These are phyloP conservation scores for Meloidogyne exigua DNA, from an alignment of 1,140 invertebrate species.

Conservation along the genomic window DNA sequence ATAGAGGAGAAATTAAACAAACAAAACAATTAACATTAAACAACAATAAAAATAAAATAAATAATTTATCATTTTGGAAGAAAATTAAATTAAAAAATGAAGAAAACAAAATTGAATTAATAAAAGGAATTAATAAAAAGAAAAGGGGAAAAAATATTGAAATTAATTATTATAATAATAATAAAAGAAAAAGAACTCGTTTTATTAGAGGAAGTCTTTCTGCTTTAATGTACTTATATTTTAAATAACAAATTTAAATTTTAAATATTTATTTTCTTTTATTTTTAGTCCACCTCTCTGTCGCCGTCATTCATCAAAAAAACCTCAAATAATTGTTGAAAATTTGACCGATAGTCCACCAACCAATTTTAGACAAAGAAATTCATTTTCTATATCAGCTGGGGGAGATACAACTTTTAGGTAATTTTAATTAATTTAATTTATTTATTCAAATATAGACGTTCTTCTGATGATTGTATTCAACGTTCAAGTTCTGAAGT, in stretches of 20 bases:
- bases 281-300: slow-evolving; percentile 29
- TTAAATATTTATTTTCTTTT: not conserved
- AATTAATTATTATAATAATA: not conserved
- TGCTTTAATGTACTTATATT: slow-evolving; percentile 24
- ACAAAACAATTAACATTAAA: not conserved
- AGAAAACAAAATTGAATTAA: not conserved
- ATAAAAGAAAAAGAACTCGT: too few relatives aligned
- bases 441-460: slow-evolving; percentile 34
- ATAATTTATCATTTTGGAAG: not conserved
- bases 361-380: not conserved
- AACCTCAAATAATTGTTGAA: slow-evolving; percentile 62
- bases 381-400: slow-evolving; percentile 54
- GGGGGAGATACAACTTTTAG: slow-evolving; percentile 60
- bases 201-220: not conserved
- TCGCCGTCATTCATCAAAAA: slow-evolving; percentile 49
- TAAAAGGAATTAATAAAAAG: not conserved
- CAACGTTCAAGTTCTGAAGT: slow-evolving; percentile 58
- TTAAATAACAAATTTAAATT: not conserved
- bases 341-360: slow-evolving; percentile 31
- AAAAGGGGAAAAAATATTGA: not conserved
- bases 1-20: not conserved
- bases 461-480: slow-evolving; percentile 60
- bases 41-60: not conserved
- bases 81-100: slow-evolving; percentile 11
- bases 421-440: slow-evolving; percentile 24